A percentile compares a stretch with the other conserved stretches of the same genome.
Evolutionary conservation across 2,113 vertebrate species (phyloP).

Genomic region (Albula glossodonta): DNA sequence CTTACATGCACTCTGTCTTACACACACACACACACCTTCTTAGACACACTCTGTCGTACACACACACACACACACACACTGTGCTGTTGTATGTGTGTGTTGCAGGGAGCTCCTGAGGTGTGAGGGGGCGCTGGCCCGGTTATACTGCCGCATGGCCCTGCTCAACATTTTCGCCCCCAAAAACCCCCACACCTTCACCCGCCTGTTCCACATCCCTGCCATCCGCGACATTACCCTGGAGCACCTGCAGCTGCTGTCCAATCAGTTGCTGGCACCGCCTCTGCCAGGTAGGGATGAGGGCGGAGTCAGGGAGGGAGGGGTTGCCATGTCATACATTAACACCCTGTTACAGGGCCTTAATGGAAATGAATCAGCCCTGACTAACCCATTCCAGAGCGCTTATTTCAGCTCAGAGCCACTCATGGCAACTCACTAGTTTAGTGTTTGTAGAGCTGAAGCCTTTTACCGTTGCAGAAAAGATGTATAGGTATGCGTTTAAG

Average conservation of each 20-base stretch:
- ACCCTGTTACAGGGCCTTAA: too few relatives aligned
- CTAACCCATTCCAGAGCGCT: too few relatives aligned
- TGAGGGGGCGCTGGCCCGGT: conserved; percentile 85
- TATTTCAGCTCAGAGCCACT: too few relatives aligned
- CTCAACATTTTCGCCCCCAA: conserved; percentile 97
- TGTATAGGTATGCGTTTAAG: too few relatives aligned
- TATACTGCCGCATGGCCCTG: conserved; percentile 94
- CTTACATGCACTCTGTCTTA: neutral
- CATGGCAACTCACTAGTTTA: too few relatives aligned
- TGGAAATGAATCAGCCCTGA: too few relatives aligned
- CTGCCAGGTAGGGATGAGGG: conserved; percentile 80
- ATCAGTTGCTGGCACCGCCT: conserved; percentile 92
- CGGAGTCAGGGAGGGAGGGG: neutral
- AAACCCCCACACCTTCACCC: conserved; percentile 90
- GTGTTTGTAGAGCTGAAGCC: too few relatives aligned
- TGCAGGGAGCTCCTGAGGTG: conserved; percentile 89
- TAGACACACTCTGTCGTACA: neutral
- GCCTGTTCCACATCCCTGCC: conserved; percentile 94
- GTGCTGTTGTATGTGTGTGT: conserved; percentile 29
- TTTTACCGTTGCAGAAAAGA: too few relatives aligned
- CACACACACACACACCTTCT: neutral
- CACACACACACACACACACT: neutral
- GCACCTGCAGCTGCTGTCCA: conserved; percentile 93
- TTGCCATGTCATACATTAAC: too few relatives aligned
- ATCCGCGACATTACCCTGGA: conserved; percentile 94